Base-by-base conservation (phyloP, 2,113 vertebrate species). In the Smithornis capensis region DNA sequence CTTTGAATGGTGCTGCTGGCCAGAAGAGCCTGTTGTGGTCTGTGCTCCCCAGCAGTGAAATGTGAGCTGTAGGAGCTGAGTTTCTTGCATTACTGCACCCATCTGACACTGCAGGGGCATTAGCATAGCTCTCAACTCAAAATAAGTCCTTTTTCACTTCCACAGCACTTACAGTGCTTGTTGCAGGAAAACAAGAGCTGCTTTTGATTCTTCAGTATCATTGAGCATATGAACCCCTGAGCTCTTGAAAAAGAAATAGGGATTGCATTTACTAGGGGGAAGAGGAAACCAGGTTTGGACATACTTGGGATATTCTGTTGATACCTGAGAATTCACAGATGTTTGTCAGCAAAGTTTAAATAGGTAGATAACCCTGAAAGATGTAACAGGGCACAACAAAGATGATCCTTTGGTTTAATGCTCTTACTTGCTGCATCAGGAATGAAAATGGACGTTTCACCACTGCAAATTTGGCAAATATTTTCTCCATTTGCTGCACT, bases 171-270 rank as follows among this genome's bases (percentile, higher is more conserved):
- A 7, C 7, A 50, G 21, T 40, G 40, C 68, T 86, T 52, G 49
- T 29, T 75, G 83, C 35, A 68, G 75, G 37, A 62, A 94, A 95
- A 83, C 78, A 93, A 12, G 76, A 83, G 68, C 93, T 90, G 91
- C 73, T 91, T 92, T 73, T 75, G 68, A 37, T 87, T 63, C 87
- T 67, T 62, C 13, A 42, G 21, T 29, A 24, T 35, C 47, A 35
- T 1, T 47, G 23, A 92, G 64, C 42, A 0, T 63, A 5, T 67
- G 60, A 91, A 74, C 15, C 59, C 14, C 2, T 37, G 55, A 76
- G 60, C 60, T 67, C 73, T 89, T 59, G 42, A 74, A 70, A 86
- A 81, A 73, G 25, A 74, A 47, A 24, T 15, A 59, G 56, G 52
- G 82, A 9, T 94, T 91, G 35, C 18, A 35, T 74, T 78, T 87